A percentile compares a stretch with the other conserved stretches of the same genome.
Conservation (phyloP, 2,797 vertebrate species). For the Amphiprion clarkii region DNA sequence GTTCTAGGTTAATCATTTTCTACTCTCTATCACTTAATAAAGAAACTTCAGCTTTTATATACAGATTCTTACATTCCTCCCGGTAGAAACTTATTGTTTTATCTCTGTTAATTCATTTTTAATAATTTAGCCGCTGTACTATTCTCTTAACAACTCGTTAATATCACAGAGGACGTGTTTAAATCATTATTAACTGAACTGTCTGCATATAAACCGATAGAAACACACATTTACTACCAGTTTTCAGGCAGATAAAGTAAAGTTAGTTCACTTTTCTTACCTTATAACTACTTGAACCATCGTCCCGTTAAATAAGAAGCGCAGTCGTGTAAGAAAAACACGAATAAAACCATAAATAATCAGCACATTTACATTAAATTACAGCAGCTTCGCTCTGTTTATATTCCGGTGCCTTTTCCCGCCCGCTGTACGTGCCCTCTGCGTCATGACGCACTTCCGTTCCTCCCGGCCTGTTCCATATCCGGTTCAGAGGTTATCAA, state of each 20-base stretch:
- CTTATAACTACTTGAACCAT: conserved; percentile 79
- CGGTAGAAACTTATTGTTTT: no score
- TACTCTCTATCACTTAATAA: neutral
- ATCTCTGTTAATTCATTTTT: no score
- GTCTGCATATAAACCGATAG: neutral
- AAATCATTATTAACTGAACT: no score
- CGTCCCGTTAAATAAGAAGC: neutral
- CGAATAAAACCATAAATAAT: neutral
- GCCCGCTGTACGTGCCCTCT: conserved; percentile 31
- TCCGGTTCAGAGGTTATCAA: conserved; percentile 78
- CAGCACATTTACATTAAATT: neutral
- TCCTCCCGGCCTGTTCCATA: neutral
- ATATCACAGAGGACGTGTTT: no score
- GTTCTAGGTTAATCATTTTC: neutral
- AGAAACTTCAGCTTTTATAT: no score
- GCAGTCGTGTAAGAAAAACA: fast-evolving
- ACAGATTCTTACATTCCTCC: no score
- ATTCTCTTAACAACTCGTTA: no score
- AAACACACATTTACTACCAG: neutral
- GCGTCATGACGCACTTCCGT: conserved; percentile 62
- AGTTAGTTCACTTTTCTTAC: conserved; percentile 47
- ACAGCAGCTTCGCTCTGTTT: neutral
- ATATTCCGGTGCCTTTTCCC: conserved; percentile 46
- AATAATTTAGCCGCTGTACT: no score
- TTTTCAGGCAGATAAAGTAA: neutral